Evolutionary conservation across 2,113 vertebrate genomes (phyloP).

Genomic region (Indicator maculatus): DNA sequence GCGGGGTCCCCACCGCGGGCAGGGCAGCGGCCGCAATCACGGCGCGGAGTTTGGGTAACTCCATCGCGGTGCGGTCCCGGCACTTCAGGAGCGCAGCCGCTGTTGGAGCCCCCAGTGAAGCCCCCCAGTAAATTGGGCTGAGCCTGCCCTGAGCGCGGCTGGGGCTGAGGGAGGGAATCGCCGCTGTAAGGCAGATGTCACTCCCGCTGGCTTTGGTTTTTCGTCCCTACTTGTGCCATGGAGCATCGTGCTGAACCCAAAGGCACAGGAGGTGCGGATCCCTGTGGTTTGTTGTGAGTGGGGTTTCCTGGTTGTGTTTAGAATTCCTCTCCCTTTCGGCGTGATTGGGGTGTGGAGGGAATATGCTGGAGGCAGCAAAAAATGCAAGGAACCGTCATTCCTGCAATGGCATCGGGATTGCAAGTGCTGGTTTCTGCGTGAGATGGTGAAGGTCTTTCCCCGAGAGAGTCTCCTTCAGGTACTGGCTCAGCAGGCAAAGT

Average conservation of each 20-base stretch:
- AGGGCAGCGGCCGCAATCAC: neutral
- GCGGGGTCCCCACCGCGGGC: neutral
- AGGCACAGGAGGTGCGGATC: fast-evolving
- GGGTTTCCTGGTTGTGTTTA: neutral
- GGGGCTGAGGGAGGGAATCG: fast-evolving
- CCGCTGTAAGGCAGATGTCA: fast-evolving
- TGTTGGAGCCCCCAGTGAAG: neutral
- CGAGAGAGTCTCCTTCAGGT: neutral
- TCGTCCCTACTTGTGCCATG: fast-evolving
- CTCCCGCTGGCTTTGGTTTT: fast-evolving
- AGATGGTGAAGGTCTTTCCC: neutral
- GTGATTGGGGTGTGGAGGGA: neutral
- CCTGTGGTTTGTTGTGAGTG: fast-evolving
- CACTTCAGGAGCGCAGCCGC: fast-evolving
- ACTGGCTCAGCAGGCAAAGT: neutral
- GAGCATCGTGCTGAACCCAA: fast-evolving
- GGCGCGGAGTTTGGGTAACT: neutral
- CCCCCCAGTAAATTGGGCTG: neutral
- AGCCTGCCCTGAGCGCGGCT: fast-evolving
- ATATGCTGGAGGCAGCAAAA: neutral
- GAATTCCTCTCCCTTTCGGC: neutral
- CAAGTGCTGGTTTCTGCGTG: fast-evolving
- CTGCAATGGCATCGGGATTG: neutral
- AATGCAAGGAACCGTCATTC: fast-evolving
- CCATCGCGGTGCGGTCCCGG: neutral